Percentiles rank a stretch among this genome's conserved stretches.
Evolutionary conservation across 1,140 invertebrate genomes (phyloP).

Genomic region (Berghia stephanieae): DNA sequence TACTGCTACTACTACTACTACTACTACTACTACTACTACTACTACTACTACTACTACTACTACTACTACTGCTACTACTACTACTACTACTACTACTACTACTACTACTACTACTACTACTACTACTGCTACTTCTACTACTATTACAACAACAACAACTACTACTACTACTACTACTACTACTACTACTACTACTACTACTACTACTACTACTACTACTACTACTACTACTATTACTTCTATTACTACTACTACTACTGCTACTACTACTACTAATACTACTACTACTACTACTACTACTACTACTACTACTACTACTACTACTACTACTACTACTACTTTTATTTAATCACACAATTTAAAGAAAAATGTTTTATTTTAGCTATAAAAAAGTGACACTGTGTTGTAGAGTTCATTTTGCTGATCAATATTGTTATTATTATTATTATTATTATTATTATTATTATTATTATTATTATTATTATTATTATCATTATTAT

Average conservation of each 20-base stretch:
- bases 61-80: neutral
- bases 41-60: neutral
- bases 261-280: too few species aligned
- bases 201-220: neutral
- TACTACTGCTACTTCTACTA: neutral
- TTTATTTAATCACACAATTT: neutral
- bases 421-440: too few species aligned
- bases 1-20: neutral
- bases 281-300: too few species aligned
- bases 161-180: neutral
- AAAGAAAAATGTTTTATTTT: too few species aligned
- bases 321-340: neutral
- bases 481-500: too few species aligned
- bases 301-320: neutral
- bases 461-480: too few species aligned
- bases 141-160: neutral
- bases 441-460: neutral
- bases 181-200: neutral
- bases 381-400: too few species aligned
- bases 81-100: neutral
- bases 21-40: neutral
- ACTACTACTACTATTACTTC: too few species aligned
- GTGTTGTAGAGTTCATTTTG: too few species aligned
- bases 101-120: neutral
- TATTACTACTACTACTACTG: too few species aligned